phyloP scores from a whole-genome alignment of 2,797 vertebrate genomes.

The Moxostoma hubbsi region DNA sequence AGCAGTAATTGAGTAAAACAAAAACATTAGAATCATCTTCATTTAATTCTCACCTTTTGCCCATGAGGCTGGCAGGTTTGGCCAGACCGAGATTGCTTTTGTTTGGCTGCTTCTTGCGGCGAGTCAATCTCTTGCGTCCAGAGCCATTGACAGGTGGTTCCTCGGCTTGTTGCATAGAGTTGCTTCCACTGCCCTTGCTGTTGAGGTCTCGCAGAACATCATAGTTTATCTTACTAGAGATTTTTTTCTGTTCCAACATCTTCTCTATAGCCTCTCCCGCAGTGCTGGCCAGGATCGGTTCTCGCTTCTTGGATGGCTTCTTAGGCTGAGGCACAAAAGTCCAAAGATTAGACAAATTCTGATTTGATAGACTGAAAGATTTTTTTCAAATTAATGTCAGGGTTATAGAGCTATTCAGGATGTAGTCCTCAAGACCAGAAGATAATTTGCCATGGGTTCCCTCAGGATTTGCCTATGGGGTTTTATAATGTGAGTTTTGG shows the following conservation, averaged over 20 bases:
- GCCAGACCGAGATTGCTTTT: constrained; percentile 73
- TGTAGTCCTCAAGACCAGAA: too few relatives aligned
- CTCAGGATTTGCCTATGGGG: too few relatives aligned
- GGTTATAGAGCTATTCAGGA: too few relatives aligned
- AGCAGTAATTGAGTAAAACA: not conserved
- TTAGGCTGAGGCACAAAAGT: constrained; percentile 78
- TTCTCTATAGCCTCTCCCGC: constrained; percentile 95
- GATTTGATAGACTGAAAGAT: too few relatives aligned
- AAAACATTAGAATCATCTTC: constrained; percentile 16
- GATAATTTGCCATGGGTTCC: too few relatives aligned
- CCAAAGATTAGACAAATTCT: constrained; percentile 13
- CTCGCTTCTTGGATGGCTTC: constrained; percentile 86
- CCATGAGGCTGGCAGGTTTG: constrained; percentile 75
- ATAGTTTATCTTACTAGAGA: constrained; percentile 98
- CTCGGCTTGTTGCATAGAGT: constrained; percentile 64
- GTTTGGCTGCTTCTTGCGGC: constrained; percentile 78
- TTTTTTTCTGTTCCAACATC: constrained; percentile 98
- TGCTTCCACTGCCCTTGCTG: constrained; percentile 72
- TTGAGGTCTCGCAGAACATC: constrained; percentile 92
- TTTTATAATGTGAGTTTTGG: too few relatives aligned
- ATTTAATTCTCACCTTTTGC: constrained; percentile 84
- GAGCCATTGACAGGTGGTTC: constrained; percentile 60
- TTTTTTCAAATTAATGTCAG: too few relatives aligned
- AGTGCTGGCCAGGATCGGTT: constrained; percentile 87
- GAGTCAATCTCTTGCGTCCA: constrained; percentile 77